phyloP scores from a whole-genome alignment of 2,888 invertebrate species.

The Ichneumoninae sp. region DNA sequence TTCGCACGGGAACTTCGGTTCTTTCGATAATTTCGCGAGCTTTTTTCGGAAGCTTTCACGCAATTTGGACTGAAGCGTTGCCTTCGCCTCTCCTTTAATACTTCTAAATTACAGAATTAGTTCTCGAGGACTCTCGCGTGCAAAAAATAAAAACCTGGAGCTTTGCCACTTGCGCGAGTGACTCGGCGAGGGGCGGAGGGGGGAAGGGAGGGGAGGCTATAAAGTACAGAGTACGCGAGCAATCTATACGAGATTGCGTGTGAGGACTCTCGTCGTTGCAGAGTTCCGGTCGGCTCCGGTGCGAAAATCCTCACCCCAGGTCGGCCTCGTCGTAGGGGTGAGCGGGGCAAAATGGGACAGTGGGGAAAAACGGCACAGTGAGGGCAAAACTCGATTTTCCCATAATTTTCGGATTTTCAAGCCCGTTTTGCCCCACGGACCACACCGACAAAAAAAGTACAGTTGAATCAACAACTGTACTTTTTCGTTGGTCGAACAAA shows the following conservation, averaged over 20 bases:
- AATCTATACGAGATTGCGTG: slow-evolving; percentile 23
- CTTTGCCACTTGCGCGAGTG: slow-evolving; percentile 7
- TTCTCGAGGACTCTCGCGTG: slow-evolving; percentile 17
- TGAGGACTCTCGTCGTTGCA: background rate
- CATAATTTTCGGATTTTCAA: too few relatives aligned
- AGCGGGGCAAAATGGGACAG: too few relatives aligned
- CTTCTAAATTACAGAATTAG: slow-evolving; percentile 17
- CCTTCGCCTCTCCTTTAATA: slow-evolving; percentile 18
- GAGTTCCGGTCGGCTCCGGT: slow-evolving; percentile 35
- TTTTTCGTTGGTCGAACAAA: too few relatives aligned
- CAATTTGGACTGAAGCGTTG: background rate
- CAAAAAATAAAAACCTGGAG: background rate
- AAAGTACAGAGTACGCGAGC: slow-evolving; percentile 43
- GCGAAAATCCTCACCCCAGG: slow-evolving; percentile 41
- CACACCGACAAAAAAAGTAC: too few relatives aligned
- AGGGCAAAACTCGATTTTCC: too few relatives aligned
- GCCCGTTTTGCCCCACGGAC: too few relatives aligned
- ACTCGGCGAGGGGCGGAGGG: background rate
- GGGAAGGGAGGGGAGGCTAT: background rate
- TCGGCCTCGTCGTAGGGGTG: background rate
- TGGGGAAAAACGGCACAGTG: too few relatives aligned
- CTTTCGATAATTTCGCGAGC: slow-evolving; percentile 42
- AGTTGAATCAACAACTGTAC: too few relatives aligned
- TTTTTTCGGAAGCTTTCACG: slow-evolving; percentile 10
- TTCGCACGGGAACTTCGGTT: slow-evolving; percentile 20